Conservation (phyloP, 2,797 vertebrate species). For the Gymnothorax javanicus region DNA sequence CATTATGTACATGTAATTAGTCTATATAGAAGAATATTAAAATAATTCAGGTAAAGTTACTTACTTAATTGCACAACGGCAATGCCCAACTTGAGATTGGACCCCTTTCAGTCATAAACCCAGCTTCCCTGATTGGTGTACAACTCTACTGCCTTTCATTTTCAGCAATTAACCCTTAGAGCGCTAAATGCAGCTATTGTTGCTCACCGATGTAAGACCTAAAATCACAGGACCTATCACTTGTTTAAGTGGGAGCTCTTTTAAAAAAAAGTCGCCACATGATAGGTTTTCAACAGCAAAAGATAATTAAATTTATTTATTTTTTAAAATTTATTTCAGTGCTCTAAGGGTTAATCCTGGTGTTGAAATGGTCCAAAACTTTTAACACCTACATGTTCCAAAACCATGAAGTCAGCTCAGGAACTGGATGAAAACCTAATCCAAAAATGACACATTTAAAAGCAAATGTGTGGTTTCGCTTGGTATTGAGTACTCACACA, state of each 20-base stretch:
- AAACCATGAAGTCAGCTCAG: background rate
- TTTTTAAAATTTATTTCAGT: no score
- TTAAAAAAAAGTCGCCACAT: no score
- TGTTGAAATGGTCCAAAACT: background rate
- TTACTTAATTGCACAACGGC: background rate
- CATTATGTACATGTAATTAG: background rate
- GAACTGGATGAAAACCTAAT: no score
- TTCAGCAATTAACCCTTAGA: no score
- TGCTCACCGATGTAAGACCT: no score
- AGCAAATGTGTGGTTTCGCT: background rate
- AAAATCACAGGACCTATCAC: no score
- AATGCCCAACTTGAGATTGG: background rate
- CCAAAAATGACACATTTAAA: background rate
- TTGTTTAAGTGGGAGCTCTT: no score
- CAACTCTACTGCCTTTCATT: background rate
- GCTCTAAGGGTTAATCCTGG: background rate
- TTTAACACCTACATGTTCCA: background rate
- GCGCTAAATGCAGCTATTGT: no score
- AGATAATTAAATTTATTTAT: no score
- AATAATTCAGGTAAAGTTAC: background rate
- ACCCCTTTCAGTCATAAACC: background rate
- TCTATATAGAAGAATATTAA: background rate
- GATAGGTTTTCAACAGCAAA: no score
- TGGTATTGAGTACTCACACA: background rate
- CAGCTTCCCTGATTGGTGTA: background rate